These are phyloP conservation scores for Pluvianellus socialis DNA, from an alignment of 2,113 vertebrate species.

Conservation along the genomic window DNA sequence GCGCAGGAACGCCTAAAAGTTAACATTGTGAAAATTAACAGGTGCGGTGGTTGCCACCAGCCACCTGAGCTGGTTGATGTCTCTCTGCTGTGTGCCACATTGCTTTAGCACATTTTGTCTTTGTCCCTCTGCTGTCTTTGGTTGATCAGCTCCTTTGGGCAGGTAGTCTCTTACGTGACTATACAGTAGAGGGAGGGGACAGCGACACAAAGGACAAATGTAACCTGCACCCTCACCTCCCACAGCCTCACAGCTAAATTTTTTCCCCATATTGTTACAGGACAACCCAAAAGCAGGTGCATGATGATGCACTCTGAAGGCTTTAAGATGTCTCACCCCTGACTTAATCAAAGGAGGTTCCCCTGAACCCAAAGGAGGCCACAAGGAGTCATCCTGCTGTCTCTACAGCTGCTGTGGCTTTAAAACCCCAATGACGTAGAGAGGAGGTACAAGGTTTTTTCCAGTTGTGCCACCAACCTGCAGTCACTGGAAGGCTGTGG, in stretches of 20 bases:
- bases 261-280: fast-evolving
- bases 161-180: not conserved
- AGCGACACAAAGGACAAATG: not conserved
- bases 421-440: not conserved
- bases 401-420: not conserved
- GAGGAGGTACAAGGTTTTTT: not conserved
- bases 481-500: not conserved
- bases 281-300: not conserved
- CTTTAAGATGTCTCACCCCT: not conserved
- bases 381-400: not conserved
- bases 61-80: not conserved
- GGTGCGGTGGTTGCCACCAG: not conserved
- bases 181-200: not conserved
- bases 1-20: not conserved
- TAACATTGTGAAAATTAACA: not conserved
- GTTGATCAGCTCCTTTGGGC: not conserved
- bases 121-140: not conserved
- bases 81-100: not conserved
- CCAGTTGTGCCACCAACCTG: not conserved
- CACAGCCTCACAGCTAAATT: not conserved
- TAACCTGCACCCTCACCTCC: not conserved
- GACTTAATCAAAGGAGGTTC: not conserved
- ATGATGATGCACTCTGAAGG: not conserved
- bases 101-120: not conserved
- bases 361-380: not conserved